phyloP scores from a whole-genome alignment of 2,113 vertebrate genomes.

The Oryzias celebensis region DNA sequence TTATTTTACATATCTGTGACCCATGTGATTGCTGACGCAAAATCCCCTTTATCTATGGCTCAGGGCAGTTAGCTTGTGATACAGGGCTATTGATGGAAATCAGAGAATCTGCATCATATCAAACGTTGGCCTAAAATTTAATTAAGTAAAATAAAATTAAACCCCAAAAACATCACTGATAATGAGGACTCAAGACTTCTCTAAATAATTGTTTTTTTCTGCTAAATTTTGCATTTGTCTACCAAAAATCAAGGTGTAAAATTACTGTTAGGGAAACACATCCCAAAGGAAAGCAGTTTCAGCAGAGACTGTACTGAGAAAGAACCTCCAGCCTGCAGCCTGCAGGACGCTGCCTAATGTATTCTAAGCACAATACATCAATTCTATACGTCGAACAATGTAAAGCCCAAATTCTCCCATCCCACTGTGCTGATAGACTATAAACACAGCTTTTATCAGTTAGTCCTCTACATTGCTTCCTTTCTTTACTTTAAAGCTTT shows the following conservation, averaged over 20 bases:
- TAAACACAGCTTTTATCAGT: slow-evolving; percentile 48
- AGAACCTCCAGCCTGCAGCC: background rate
- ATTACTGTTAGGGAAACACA: background rate
- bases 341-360: slow-evolving; percentile 20
- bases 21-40: slow-evolving; percentile 43
- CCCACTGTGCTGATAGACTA: slow-evolving; percentile 22
- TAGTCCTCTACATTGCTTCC: slow-evolving; percentile 20
- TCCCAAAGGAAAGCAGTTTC: too few relatives aligned
- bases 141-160: background rate
- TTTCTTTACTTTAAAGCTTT: slow-evolving; percentile 47
- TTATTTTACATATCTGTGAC: slow-evolving; percentile 41
- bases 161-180: background rate
- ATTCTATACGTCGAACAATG: slow-evolving; percentile 27
- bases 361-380: slow-evolving; percentile 27
- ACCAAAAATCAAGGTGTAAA: slow-evolving; percentile 41
- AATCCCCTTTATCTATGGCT: slow-evolving; percentile 10
- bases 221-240: slow-evolving; percentile 22
- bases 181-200: background rate
- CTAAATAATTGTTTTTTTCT: slow-evolving; percentile 1
- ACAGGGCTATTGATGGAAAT: background rate
- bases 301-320: background rate
- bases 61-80: slow-evolving; percentile 14
- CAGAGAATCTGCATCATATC: background rate
- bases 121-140: background rate
- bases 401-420: slow-evolving; percentile 46